Evolutionary conservation across 2,888 invertebrate genomes (phyloP).

Genomic region (Pyralis farinalis): DNA sequence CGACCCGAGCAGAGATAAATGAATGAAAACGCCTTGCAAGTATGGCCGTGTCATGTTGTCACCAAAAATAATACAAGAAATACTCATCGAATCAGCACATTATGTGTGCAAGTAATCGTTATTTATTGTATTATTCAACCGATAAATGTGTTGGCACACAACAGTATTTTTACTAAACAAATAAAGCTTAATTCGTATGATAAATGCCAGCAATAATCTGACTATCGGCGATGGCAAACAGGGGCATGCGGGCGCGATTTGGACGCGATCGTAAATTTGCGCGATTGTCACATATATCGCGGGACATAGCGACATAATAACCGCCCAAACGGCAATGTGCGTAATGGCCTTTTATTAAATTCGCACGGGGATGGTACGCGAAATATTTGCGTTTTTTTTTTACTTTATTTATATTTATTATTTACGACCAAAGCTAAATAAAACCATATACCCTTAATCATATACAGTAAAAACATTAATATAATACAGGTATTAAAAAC

Average conservation of each 20-base stretch:
- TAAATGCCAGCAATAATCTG: slow-evolving; percentile 4
- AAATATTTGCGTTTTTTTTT: no score
- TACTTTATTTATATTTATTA: no score
- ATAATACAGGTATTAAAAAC: no score
- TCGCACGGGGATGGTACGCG: background rate
- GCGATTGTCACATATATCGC: slow-evolving; percentile 33
- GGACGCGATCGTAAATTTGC: slow-evolving; percentile 26
- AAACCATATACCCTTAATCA: no score
- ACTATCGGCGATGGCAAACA: slow-evolving; percentile 1
- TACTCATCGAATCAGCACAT: no score
- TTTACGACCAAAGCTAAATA: background rate
- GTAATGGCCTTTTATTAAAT: slow-evolving; percentile 19
- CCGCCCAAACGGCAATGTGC: slow-evolving; percentile 1
- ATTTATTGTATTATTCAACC: background rate
- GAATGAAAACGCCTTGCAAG: no score
- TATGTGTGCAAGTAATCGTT: no score
- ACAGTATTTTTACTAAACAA: background rate
- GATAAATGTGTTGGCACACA: background rate
- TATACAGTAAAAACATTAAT: no score
- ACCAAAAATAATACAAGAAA: no score
- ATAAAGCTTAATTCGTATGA: slow-evolving; percentile 4
- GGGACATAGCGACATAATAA: slow-evolving; percentile 24
- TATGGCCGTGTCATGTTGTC: no score
- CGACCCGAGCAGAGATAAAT: no score
- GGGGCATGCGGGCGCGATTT: slow-evolving; percentile 4